A percentile compares a stretch with the other conserved stretches of the same genome.
Conservation (phyloP, 2,797 vertebrate species). For the Simalia tracyae region DNA sequence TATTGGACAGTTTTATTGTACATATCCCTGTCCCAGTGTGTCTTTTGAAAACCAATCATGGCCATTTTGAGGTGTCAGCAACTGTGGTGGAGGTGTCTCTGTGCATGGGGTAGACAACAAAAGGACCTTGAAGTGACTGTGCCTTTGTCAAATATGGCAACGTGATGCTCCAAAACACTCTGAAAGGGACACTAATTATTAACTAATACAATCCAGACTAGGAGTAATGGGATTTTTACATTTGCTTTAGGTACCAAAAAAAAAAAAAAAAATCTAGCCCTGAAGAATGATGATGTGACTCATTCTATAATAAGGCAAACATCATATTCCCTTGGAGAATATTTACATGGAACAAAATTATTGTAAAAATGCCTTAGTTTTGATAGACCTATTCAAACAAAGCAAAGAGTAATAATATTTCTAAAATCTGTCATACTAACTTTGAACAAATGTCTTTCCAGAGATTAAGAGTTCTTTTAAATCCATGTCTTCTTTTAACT, state of each 20-base stretch:
- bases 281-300: background rate
- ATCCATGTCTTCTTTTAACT: conserved; percentile 57
- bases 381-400: conserved; percentile 44
- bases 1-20: background rate
- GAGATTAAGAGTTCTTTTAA: conserved; percentile 44
- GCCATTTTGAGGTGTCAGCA: background rate
- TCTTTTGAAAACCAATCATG: background rate
- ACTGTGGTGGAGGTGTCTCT: background rate
- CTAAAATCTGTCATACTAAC: conserved; percentile 48
- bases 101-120: background rate
- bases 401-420: conserved; percentile 34
- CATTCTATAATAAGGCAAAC: background rate
- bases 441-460: conserved; percentile 43
- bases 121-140: background rate
- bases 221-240: no score
- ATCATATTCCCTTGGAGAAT: conserved; percentile 10
- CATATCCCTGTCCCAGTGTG: background rate
- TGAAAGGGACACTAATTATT: background rate
- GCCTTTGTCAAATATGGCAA: background rate
- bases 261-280: background rate
- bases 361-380: conserved; percentile 5
- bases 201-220: background rate
- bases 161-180: background rate
- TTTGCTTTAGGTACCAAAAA: no score
- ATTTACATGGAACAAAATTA: background rate